Evolutionary conservation across 2,113 vertebrate genomes (phyloP).

Genomic region (Raja brachyura): DNA sequence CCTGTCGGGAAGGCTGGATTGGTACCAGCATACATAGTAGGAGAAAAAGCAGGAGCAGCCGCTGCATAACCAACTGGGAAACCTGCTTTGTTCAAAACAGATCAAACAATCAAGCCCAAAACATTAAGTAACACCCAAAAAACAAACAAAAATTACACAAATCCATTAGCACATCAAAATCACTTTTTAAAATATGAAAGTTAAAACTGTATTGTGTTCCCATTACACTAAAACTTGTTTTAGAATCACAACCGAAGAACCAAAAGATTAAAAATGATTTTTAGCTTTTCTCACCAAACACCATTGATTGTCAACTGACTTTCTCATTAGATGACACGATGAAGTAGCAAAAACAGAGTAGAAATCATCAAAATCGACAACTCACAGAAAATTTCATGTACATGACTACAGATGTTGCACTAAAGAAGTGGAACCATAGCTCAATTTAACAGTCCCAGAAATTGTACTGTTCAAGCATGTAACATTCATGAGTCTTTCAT

Average conservation of each 20-base stretch:
- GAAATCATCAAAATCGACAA: background rate
- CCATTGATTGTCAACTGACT: background rate
- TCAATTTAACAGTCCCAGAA: background rate
- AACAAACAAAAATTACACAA: background rate
- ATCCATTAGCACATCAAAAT: background rate
- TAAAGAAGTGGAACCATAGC: background rate
- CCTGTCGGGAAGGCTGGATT: constrained; percentile 86
- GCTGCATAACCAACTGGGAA: constrained; percentile 90
- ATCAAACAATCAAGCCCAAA: background rate
- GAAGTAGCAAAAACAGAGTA: background rate
- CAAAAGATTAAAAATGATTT: background rate
- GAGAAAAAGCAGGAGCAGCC: constrained; percentile 83
- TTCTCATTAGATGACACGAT: background rate
- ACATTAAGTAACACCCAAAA: background rate
- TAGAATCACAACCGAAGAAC: background rate
- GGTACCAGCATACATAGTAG: constrained; percentile 80
- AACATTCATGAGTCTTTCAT: background rate
- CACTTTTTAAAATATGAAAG: background rate
- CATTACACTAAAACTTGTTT: background rate
- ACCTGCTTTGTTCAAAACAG: constrained; percentile 60
- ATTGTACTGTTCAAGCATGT: background rate
- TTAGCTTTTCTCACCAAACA: background rate
- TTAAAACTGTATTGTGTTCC: background rate
- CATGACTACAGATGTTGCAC: background rate
- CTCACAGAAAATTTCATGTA: background rate